These are phyloP conservation scores for Lepus americanus DNA, from an alignment of 2,113 vertebrate species.

Conservation along the genomic window DNA sequence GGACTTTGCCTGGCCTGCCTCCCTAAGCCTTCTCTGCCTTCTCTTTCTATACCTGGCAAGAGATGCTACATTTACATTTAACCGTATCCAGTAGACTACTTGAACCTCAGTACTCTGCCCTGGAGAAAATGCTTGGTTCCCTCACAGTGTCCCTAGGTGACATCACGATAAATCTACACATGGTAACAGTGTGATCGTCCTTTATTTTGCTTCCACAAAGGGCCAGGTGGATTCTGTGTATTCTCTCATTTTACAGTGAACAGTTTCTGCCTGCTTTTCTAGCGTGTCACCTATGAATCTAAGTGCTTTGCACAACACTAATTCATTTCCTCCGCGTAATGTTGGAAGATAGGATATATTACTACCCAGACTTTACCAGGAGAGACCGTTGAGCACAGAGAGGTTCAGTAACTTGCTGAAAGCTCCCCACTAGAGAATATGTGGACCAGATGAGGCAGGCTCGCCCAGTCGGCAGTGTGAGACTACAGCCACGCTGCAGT, in stretches of 20 bases:
- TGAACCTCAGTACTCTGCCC: neutral
- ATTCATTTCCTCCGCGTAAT: neutral
- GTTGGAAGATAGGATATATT: conserved; percentile 5
- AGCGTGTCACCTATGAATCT: conserved; percentile 31
- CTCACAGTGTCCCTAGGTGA: conserved; percentile 22
- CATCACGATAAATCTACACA: neutral
- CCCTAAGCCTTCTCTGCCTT: conserved; percentile 1
- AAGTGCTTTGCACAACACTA: conserved; percentile 30
- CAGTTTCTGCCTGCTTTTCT: neutral
- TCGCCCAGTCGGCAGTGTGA: neutral
- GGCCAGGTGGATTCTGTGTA: neutral
- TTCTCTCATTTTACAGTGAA: conserved; percentile 16
- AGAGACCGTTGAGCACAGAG: conserved; percentile 9
- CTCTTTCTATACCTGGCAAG: neutral
- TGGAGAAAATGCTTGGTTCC: conserved; percentile 24
- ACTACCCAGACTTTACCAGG: neutral
- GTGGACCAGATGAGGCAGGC: neutral
- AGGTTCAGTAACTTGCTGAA: conserved; percentile 15
- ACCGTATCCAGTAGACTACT: neutral
- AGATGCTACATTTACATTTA: conserved; percentile 44
- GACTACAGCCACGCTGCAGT: neutral
- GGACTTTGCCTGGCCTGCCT: neutral
- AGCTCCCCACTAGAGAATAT: neutral
- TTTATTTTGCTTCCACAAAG: neutral
- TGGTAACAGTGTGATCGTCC: neutral